Conservation (phyloP, 2,113 vertebrate species). For the Upupa epops region DNA sequence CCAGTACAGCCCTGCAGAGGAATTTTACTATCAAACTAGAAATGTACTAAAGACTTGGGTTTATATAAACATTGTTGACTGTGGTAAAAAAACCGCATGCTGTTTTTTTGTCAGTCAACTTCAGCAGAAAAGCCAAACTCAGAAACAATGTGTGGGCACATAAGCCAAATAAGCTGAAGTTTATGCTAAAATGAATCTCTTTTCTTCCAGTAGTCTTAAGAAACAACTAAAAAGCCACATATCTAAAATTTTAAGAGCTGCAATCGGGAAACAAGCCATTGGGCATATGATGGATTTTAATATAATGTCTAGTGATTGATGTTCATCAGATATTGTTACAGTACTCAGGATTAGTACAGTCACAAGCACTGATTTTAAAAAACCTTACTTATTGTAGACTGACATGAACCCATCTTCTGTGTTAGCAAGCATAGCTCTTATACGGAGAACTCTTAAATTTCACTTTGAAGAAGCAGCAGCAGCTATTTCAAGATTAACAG, state of each 20-base stretch:
- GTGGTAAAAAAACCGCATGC: rapidly evolving
- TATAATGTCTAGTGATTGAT: neutral
- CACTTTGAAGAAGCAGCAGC: neutral
- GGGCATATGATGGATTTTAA: neutral
- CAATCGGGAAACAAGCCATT: neutral
- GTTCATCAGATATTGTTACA: neutral
- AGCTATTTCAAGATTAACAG: neutral
- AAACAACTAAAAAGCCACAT: neutral
- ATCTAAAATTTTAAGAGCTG: neutral
- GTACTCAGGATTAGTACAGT: neutral
- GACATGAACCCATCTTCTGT: neutral
- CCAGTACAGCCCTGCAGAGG: neutral
- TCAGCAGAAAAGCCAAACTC: neutral
- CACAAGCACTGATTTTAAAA: neutral
- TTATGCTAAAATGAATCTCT: neutral
- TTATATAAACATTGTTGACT: neutral
- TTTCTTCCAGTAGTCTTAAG: neutral
- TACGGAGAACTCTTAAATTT: neutral
- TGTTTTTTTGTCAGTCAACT: neutral
- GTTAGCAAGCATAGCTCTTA: neutral
- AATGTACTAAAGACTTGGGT: neutral
- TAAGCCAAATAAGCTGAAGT: neutral
- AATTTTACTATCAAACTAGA: neutral
- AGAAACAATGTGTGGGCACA: neutral
- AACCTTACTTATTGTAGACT: neutral